Conservation (phyloP, 1,140 invertebrate genomes). For the Sminthurides bifidus region DNA sequence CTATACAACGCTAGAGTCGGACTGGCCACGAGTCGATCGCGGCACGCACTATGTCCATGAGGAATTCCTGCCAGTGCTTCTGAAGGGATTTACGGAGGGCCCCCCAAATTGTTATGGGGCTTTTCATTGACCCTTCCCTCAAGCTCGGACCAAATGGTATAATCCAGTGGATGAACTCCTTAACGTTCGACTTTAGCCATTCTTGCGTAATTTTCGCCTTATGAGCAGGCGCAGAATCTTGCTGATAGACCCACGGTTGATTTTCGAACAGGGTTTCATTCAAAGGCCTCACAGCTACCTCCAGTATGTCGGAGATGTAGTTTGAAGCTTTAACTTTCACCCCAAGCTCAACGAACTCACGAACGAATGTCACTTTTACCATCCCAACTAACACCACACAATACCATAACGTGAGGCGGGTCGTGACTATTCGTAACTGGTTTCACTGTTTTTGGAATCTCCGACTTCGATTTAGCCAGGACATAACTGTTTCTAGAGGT, state of each 20-base stretch:
- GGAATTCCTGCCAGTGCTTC: no score
- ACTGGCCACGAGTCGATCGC: no score
- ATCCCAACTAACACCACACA: slow-evolving; percentile 11
- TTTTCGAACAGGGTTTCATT: slow-evolving; percentile 11
- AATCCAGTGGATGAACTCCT: slow-evolving; percentile 15
- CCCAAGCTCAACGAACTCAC: slow-evolving; percentile 7
- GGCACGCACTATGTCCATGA: no score
- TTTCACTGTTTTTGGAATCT: background rate
- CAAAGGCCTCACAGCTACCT: slow-evolving; percentile 9
- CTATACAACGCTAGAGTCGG: no score
- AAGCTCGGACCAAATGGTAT: slow-evolving; percentile 12
- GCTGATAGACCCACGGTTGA: slow-evolving; percentile 16
- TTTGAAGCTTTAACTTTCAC: slow-evolving; percentile 16
- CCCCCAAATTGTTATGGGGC: slow-evolving; percentile 6
- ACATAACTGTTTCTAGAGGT: slow-evolving; percentile 4
- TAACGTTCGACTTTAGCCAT: slow-evolving; percentile 14
- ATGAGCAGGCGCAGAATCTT: slow-evolving; percentile 18
- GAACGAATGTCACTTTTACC: background rate
- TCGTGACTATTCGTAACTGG: background rate
- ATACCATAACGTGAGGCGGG: slow-evolving; percentile 15
- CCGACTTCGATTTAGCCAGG: background rate
- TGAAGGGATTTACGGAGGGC: no score
- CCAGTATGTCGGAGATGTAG: slow-evolving; percentile 8
- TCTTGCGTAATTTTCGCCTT: slow-evolving; percentile 12
- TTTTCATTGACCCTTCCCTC: slow-evolving; percentile 3